phyloP scores from a whole-genome alignment of 2,888 invertebrate species.

The Chloroclystis v-ata region DNA sequence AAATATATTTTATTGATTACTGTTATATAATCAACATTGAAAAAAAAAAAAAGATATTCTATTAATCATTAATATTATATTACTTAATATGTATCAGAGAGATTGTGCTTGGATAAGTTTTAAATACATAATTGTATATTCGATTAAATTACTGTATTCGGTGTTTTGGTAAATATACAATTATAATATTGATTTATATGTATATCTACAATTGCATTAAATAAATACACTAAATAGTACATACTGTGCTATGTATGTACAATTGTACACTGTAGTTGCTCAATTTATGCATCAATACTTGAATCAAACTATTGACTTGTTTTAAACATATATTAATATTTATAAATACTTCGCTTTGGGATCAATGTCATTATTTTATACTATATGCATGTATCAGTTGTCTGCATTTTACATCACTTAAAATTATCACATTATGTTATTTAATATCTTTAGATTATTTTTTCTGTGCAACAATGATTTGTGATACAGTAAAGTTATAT shows the following conservation, averaged over 20 bases:
- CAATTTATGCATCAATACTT: constrained; percentile 37
- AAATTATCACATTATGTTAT: neutral
- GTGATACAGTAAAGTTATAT: constrained; percentile 6
- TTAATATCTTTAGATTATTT: neutral
- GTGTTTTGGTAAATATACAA: too few species aligned
- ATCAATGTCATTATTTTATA: constrained; percentile 4
- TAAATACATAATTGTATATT: too few species aligned
- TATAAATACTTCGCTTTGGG: too few species aligned
- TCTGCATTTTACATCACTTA: neutral
- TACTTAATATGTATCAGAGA: neutral
- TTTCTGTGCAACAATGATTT: constrained; percentile 3
- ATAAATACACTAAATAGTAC: too few species aligned
- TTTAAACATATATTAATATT: too few species aligned
- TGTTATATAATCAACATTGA: neutral
- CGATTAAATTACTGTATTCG: too few species aligned
- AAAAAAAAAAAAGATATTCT: too few species aligned
- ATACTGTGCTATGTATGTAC: too few species aligned
- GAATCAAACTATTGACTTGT: constrained; percentile 6
- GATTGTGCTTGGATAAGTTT: constrained; percentile 2
- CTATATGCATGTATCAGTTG: neutral
- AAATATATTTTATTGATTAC: neutral
- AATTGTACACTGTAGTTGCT: constrained; percentile 44
- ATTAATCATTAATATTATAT: neutral
- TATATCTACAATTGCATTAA: too few species aligned
- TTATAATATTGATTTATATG: too few species aligned